phyloP scores from a whole-genome alignment of 2,797 vertebrate species.

The Malurus leucopterus region DNA sequence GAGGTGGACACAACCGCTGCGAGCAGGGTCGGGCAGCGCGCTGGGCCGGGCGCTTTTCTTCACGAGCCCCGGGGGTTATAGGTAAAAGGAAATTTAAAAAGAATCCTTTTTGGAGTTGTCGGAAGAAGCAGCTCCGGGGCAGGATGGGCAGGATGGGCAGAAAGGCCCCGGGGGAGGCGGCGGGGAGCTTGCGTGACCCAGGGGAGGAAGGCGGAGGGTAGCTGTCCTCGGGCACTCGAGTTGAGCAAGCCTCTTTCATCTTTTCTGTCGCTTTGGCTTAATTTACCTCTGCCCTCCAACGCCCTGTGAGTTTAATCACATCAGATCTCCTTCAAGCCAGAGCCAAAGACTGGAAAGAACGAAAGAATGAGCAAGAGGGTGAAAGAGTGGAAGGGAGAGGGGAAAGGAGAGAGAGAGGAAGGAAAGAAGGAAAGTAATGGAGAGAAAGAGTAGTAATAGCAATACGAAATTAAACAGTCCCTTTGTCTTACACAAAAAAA shows the following conservation, averaged over 20 bases:
- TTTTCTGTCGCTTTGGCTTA: slow-evolving; percentile 56
- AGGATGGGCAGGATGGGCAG: background rate
- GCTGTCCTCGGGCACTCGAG: slow-evolving; percentile 47
- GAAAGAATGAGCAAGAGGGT: background rate
- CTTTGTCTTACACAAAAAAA: background rate
- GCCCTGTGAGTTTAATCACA: slow-evolving; percentile 70
- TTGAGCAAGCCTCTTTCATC: slow-evolving; percentile 54
- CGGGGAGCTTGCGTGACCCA: background rate
- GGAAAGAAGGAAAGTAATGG: background rate
- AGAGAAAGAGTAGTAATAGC: background rate
- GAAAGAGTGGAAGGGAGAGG: background rate
- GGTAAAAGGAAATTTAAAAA: background rate
- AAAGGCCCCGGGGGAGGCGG: background rate
- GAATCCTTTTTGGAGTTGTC: background rate
- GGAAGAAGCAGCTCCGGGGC: background rate
- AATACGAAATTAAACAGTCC: background rate
- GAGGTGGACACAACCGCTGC: background rate
- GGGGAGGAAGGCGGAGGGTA: background rate
- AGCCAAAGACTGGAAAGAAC: slow-evolving; percentile 31
- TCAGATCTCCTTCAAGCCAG: slow-evolving; percentile 48
- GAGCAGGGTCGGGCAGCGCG: background rate
- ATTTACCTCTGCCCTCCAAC: slow-evolving; percentile 32
- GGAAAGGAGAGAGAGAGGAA: background rate
- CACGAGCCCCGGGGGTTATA: fast-evolving
- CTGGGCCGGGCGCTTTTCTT: background rate